phyloP scores from a whole-genome alignment of 2,888 invertebrate species.

The Latheticus oryzae region DNA sequence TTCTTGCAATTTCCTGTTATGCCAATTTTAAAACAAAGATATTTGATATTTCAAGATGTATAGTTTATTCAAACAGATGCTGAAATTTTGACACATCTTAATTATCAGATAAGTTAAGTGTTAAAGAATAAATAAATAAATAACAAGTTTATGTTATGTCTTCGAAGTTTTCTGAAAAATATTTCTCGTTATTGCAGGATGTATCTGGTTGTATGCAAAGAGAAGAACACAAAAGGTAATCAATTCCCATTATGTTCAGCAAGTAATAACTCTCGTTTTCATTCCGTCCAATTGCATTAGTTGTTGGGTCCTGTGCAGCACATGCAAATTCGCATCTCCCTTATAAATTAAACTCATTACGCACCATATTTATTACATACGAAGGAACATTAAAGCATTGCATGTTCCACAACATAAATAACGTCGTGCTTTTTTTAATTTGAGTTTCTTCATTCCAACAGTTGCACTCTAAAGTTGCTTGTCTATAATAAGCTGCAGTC shows the following conservation, averaged over 20 bases:
- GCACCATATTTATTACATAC: slow-evolving; percentile 57
- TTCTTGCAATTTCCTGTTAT: too few relatives aligned
- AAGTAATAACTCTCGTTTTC: slow-evolving; percentile 31
- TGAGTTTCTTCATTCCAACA: slow-evolving; percentile 41
- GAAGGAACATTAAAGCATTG: slow-evolving; percentile 30
- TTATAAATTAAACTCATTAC: slow-evolving; percentile 61
- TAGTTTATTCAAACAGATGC: too few relatives aligned
- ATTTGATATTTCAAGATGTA: too few relatives aligned
- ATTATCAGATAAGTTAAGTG: too few relatives aligned
- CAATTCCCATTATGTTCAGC: slow-evolving; percentile 30
- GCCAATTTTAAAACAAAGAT: too few relatives aligned
- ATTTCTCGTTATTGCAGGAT: too few relatives aligned
- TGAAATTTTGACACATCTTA: too few relatives aligned
- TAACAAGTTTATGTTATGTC: too few relatives aligned
- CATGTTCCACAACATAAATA: slow-evolving; percentile 32
- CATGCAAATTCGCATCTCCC: slow-evolving; percentile 57
- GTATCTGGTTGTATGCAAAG: too few relatives aligned
- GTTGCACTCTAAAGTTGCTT: slow-evolving; percentile 29
- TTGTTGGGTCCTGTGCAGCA: slow-evolving; percentile 30
- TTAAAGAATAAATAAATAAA: too few relatives aligned
- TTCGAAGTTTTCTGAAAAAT: too few relatives aligned
- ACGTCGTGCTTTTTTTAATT: slow-evolving; percentile 35
- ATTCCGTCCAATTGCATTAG: slow-evolving; percentile 36
- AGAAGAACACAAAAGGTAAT: slow-evolving; percentile 11
- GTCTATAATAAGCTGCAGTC: slow-evolving; percentile 25